Evolutionary conservation across 2,888 invertebrate species (phyloP), one percentile per base, ranked within the genome.

Genomic region (Byasa hedistus): DNA sequence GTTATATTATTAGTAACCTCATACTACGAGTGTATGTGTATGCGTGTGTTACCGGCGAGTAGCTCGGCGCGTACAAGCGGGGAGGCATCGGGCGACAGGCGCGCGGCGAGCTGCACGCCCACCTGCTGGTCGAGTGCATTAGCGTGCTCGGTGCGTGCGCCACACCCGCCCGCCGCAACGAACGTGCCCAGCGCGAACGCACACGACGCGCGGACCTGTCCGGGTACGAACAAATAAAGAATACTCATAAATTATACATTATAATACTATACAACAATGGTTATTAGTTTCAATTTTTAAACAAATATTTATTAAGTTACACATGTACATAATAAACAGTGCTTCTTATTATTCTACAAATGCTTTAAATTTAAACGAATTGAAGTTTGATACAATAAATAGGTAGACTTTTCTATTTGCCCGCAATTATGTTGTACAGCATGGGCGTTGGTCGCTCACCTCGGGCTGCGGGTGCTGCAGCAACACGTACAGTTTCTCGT

Each of bases 101-200:
- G 94, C 78, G 95, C 95, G 63, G 97, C 94, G 72, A 99, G 92
- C 65, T 95, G 96, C 91, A 97, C 96, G 70, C 96, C 98, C 72
- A 99, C 96, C 76, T 96, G 95, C 80, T 98, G 97, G 91, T 98
- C 98, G 68, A 98, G 96, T 80, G 96, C 96, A 86, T 97, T 97
- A 56, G 98, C 98, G 87, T 99, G 98, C 80, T 98, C 98, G 61
- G 96, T 96, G 75, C 98, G 94, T 80, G 96, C 95, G 70, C 73
- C 73, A 55, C 95, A 95, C 21, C 95, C 95, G 60, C 96, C 95
- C 48, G 96, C 96, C 82, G 96, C 96, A 76, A 98, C 95, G 87
- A 98, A 98, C 24, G 98, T 96, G 70, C 99, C 99, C 69, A 99
- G 92, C 19, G 99, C 99, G 90, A 96, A 98, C 7, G 98, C 98